These are phyloP conservation scores for Nycticebus coucang DNA, from an alignment of 2,113 vertebrate genomes.

Conservation along the genomic window DNA sequence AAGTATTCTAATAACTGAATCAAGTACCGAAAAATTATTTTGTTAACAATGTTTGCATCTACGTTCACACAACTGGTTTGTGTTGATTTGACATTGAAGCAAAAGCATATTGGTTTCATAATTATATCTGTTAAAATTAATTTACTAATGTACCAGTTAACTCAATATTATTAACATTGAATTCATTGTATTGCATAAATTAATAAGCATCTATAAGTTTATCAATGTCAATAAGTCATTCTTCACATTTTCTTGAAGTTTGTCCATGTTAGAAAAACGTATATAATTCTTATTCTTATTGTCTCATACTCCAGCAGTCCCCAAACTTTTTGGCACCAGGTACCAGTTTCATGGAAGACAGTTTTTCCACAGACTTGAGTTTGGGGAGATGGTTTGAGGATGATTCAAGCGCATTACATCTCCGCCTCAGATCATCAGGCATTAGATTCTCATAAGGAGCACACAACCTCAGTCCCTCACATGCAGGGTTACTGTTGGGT, in stretches of 20 bases:
- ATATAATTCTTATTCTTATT: background rate
- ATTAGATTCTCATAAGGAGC: too few relatives aligned
- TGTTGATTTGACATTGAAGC: slow-evolving; percentile 7
- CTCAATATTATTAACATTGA: background rate
- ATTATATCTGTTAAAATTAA: background rate
- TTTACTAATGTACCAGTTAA: background rate
- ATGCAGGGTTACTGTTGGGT: too few relatives aligned
- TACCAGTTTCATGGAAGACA: too few relatives aligned
- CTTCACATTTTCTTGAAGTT: background rate
- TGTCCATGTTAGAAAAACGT: slow-evolving; percentile 15
- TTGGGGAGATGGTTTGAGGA: too few relatives aligned
- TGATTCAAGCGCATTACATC: too few relatives aligned
- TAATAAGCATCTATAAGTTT: background rate
- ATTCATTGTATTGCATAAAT: background rate
- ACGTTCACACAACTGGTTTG: background rate
- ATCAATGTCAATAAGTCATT: background rate
- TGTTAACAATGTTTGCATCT: background rate
- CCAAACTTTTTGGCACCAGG: too few relatives aligned
- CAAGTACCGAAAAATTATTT: slow-evolving; percentile 1
- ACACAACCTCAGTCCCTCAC: too few relatives aligned
- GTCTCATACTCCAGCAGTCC: background rate
- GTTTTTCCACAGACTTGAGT: too few relatives aligned
- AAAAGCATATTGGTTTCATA: slow-evolving; percentile 32
- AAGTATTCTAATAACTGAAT: background rate
- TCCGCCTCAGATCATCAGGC: too few relatives aligned